Evolutionary conservation across 2,888 invertebrate genomes (phyloP).

Genomic region (Apeira syringaria): DNA sequence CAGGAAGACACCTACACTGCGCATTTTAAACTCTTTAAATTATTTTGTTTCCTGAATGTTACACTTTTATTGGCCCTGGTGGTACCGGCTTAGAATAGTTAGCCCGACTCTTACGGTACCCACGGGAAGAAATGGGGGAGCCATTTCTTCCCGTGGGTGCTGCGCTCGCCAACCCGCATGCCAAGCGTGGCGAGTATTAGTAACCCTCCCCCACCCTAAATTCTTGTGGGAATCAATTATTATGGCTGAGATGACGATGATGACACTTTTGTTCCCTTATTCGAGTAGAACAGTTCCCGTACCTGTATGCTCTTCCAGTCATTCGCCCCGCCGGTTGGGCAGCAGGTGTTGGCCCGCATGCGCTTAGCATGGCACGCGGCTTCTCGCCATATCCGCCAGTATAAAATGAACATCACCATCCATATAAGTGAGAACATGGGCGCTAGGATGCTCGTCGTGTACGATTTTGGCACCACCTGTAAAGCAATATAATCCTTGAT

Average conservation of each 20-base stretch:
- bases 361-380: constrained; percentile 89
- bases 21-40: neutral
- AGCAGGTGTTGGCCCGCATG: constrained; percentile 84
- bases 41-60: too few species aligned
- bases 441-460: constrained; percentile 83
- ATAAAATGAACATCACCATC: constrained; percentile 89
- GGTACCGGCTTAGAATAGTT: too few species aligned
- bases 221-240: too few species aligned
- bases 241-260: too few species aligned
- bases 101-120: too few species aligned
- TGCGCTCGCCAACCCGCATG: too few species aligned
- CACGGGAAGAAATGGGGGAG: too few species aligned
- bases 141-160: too few species aligned
- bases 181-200: too few species aligned
- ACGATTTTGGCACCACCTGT: constrained; percentile 78
- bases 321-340: constrained; percentile 80
- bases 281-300: neutral
- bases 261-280: too few species aligned
- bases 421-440: constrained; percentile 90
- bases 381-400: constrained; percentile 91
- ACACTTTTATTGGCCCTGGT: too few species aligned
- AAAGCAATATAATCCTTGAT: constrained; percentile 18
- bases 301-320: constrained; percentile 92
- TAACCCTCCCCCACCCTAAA: too few species aligned
- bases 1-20: neutral